Base-by-base conservation (phyloP, 2,797 vertebrate species). In the Intellagama lesueurii region DNA sequence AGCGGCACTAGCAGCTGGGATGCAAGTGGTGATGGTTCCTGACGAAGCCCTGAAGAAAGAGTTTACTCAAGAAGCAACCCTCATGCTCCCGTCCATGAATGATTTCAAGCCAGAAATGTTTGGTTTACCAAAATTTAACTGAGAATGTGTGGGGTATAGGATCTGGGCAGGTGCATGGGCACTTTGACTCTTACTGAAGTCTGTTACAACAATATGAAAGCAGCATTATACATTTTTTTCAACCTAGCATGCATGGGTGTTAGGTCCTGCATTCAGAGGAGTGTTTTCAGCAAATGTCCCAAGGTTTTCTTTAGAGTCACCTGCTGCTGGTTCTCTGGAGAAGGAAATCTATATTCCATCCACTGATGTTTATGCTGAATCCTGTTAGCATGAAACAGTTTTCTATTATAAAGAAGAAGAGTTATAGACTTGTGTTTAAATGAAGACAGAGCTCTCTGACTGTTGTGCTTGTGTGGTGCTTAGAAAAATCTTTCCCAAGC, bases 21-120 rank as follows among this genome's bases (percentile, higher is more conserved):
- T 99, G 99, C 98, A 99, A 96, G 98, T 97, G 49, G 97, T 99
- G 92, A 99, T 99, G 98, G 95, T 99, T 83, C 98, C 98, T 0
- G 98, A 99, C 64, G 93, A 96, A 87, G 97, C 98, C 68, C 92
- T 99, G 92, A 95, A 97, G 91, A 95, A 89, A 3, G 88, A 95
- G 73, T 95, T 98, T 16, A 98, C 95, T 52, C 95, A 91, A 90
- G 95, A 96, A 26, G 98, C 98, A 70, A 98, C 98, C 0, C 86
- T 98, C 49, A 88, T 97, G 24, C 97, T 99, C 16, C 84, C 88
- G 47, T 98, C 97, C 73, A 96, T 99, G 97, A 96, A 97, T 90
- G 97, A 98, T 49, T 98, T 99, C 89, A 93, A 92, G 88, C 98
- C 98, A 0, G 95, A 98, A 90, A 94, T 98, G 11, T 99, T 99